Percentiles rank a stretch among this genome's conserved stretches.
These are phyloP conservation scores for Drosophila merina DNA, from an alignment of 2,888 invertebrate species.

Conservation along the genomic window DNA sequence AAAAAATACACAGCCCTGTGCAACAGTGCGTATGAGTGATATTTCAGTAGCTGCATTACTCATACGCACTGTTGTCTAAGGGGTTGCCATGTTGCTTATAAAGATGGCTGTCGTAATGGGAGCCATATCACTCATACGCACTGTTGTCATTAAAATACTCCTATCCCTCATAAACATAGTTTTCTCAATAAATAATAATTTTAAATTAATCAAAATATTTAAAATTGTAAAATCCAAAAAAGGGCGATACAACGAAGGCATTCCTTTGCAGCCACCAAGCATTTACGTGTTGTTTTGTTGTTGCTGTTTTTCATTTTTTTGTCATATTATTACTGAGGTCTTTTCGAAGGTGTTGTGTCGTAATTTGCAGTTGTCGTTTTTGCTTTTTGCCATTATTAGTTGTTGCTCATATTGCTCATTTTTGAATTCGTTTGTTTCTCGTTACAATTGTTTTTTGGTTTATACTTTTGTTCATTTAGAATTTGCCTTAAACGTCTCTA, in stretches of 20 bases:
- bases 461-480: slow-evolving; percentile 75
- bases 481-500: slow-evolving; percentile 81
- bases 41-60: neutral
- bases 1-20: neutral
- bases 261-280: slow-evolving; percentile 72
- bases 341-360: slow-evolving; percentile 79
- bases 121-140: neutral
- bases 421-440: slow-evolving; percentile 64
- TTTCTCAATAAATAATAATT: neutral
- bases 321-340: slow-evolving; percentile 69
- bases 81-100: neutral
- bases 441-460: slow-evolving; percentile 65
- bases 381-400: slow-evolving; percentile 71
- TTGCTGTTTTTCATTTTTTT: slow-evolving; percentile 27
- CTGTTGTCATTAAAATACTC: neutral
- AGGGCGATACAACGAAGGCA: slow-evolving; percentile 76
- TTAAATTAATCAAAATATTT: too few species aligned
- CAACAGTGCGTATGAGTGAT: neutral
- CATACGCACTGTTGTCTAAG: neutral
- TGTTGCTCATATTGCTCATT: slow-evolving; percentile 73
- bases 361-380: slow-evolving; percentile 71
- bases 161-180: too few species aligned
- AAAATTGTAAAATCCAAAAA: slow-evolving; percentile 44
- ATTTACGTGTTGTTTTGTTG: slow-evolving; percentile 55
- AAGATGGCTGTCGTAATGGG: neutral